Conservation (phyloP, 2,888 invertebrate species). For the Rotaria socialis region DNA sequence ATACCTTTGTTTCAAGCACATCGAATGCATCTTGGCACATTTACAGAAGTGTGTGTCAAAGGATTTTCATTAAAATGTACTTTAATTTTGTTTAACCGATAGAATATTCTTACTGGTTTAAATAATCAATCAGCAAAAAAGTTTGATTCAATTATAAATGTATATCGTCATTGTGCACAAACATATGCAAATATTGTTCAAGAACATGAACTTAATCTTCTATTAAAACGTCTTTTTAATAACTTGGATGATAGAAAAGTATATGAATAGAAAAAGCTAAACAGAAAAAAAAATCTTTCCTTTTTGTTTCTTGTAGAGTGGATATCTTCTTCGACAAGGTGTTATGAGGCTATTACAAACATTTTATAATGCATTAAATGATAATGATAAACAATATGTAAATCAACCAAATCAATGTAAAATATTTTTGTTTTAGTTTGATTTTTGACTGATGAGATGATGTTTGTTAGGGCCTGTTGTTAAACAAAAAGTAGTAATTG, state of each 20-base stretch:
- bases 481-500: constrained; percentile 28
- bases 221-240: constrained; percentile 27
- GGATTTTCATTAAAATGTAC: background rate
- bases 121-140: background rate
- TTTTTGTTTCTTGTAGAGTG: background rate
- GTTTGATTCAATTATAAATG: background rate
- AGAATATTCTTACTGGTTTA: constrained; percentile 21
- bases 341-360: background rate
- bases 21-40: constrained; percentile 31
- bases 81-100: background rate
- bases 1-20: constrained; percentile 30
- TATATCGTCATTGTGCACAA: constrained; percentile 35
- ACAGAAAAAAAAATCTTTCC: too few species aligned
- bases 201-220: background rate
- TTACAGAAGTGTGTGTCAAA: constrained; percentile 37
- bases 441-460: too few species aligned
- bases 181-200: background rate
- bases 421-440: too few species aligned
- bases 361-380: background rate
- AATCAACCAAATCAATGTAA: constrained; percentile 27
- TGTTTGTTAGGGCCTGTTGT: constrained; percentile 41
- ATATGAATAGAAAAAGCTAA: too few species aligned
- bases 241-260: background rate
- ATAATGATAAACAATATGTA: background rate
- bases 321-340: background rate